phyloP scores from a whole-genome alignment of 2,888 invertebrate genomes.

The Barypeithes pellucidus region DNA sequence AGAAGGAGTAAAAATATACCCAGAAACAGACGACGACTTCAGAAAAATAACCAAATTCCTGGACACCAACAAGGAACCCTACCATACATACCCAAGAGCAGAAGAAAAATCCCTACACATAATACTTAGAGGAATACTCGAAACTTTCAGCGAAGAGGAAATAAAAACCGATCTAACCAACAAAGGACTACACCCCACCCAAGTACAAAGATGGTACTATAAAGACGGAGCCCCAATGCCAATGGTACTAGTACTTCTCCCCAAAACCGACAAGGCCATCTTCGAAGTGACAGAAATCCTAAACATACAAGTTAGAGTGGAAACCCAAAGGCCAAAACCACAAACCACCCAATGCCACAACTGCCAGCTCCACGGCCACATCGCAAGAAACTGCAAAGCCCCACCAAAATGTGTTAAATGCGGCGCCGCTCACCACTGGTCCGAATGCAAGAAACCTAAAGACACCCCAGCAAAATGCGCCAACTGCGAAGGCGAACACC shows the following conservation, averaged over 20 bases:
- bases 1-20: neutral
- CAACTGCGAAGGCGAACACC: too few relatives aligned
- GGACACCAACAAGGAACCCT: neutral
- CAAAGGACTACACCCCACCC: neutral
- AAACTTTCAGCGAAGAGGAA: neutral
- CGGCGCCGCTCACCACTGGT: too few relatives aligned
- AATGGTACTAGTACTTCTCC: neutral
- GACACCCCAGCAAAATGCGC: too few relatives aligned
- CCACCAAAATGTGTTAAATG: too few relatives aligned
- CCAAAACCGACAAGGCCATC: neutral
- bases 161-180: neutral
- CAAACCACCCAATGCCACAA: too few relatives aligned
- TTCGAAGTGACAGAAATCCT: too few relatives aligned
- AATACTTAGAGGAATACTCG: too few relatives aligned
- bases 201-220: neutral
- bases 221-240: neutral
- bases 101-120: neutral
- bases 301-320: too few relatives aligned
- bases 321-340: too few relatives aligned
- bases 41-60: neutral
- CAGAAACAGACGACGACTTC: neutral
- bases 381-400: too few relatives aligned
- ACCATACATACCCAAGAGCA: neutral
- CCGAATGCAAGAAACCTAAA: too few relatives aligned
- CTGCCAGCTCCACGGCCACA: too few relatives aligned